Base-by-base conservation (phyloP, 2,113 vertebrate species). In the Cyanocitta stelleri region DNA sequence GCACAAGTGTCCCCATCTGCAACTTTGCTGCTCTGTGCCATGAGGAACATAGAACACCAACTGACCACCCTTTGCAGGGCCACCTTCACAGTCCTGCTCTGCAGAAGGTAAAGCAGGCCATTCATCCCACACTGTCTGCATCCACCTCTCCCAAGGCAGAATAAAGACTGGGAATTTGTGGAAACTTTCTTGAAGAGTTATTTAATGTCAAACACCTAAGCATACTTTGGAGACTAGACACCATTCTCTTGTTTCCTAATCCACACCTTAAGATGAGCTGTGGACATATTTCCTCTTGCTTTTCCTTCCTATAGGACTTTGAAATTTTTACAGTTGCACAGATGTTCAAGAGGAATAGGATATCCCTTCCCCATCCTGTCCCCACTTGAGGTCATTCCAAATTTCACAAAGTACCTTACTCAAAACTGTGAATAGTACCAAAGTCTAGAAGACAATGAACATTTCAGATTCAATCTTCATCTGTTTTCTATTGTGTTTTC, bases 21-120 rank as follows among this genome's bases (percentile, higher is more conserved):
- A 71, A 1, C 19, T 4, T 62, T 0, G 0, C 6, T 82, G 32
- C 51, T 82, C 16, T 48, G 18, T 35, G 44, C 16, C 16, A 2
- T 6, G 22, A 43, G 37, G 39, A 74, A 19, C 15, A 41, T 0
- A 8, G 24, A 85, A 37, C 41, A 61, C 11, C 20, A 56, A 1
- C 5, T 44, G 29, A n/a, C 6, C 5, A 3, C 11, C 6, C 5
- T 66, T 39, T 44, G 41, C n/a, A 85, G 27, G 33, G 6, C 5
- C 33, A 62, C 30, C 35, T 71, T 32, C 54, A 48, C 48, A 56
- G 24, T 30, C 37, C n/a, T 82, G 13, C 32, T 69, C 27, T 69
- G 49, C 51, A 46, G 33, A 30, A 91, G 44, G 6, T 17, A 58
- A 76, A 68, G 17, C 9, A 61, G 35, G 7, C 1, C 39, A 13